A percentile compares a stretch with the other conserved stretches of the same genome.
Evolutionary conservation across 2,797 vertebrate species (phyloP).

Genomic region (Lemur catta): DNA sequence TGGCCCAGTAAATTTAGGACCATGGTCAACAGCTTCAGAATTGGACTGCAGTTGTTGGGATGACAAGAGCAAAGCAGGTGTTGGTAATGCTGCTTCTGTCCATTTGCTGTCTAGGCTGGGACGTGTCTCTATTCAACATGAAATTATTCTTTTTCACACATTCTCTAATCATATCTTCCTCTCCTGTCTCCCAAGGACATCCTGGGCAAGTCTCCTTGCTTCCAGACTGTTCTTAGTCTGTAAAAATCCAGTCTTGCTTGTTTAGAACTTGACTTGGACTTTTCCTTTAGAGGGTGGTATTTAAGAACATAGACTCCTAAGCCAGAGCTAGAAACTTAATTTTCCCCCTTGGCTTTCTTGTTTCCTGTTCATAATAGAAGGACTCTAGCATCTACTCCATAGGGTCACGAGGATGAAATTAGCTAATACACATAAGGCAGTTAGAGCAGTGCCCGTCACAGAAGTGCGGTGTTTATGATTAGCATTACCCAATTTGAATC

Average conservation of each 20-base stretch:
- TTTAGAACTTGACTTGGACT: neutral
- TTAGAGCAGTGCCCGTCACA: neutral
- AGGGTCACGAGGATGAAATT: neutral
- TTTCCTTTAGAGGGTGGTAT: neutral
- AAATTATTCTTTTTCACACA: neutral
- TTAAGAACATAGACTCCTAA: neutral
- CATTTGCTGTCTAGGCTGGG: neutral
- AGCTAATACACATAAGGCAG: neutral
- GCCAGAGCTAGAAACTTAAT: neutral
- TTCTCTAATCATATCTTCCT: neutral
- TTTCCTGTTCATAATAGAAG: neutral
- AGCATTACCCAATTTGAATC: neutral
- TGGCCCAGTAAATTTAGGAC: neutral
- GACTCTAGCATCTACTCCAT: neutral
- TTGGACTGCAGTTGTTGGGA: fast-evolving
- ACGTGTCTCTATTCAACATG: fast-evolving
- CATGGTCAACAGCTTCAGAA: neutral
- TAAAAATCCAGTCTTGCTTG: neutral
- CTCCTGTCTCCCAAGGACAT: neutral
- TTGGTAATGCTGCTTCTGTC: neutral
- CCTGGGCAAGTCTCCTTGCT: neutral
- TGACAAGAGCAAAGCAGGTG: neutral
- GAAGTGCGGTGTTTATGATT: neutral
- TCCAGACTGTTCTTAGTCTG: neutral
- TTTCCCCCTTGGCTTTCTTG: neutral